Base-by-base conservation (phyloP, 2,888 invertebrate genomes). In the Trissolcus brochymenae region DNA sequence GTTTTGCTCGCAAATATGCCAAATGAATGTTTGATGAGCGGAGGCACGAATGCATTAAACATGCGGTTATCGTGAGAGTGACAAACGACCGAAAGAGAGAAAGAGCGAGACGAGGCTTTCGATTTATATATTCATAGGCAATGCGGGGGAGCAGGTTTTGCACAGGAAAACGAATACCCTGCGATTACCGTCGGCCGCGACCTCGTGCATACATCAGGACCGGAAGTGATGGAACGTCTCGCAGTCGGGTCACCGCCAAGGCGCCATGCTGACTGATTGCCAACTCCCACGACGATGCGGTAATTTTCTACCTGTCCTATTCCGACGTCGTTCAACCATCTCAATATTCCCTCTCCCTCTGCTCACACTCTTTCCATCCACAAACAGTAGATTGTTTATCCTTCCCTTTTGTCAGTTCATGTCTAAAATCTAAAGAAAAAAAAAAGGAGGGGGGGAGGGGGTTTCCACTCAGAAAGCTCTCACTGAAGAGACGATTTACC, bases 61-160 rank as follows among this genome's bases (percentile, higher is more conserved):
- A 68, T 73, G 73, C 65, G 72, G 72, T 59, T 78, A 77, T 65
- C 73, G 68, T 55, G 56, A 56, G 59, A 64, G 51, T 74, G 74
- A 78, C 74, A 78, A 78, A 78, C 74, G 71, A 78, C 61, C 68
- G 50, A 14, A 29, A 59, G 59, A 56, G 82, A 81, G 77, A 77
- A 74, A 80, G 73, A 79, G 78, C 59, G 51, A 53, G 72, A 55
- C 66, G 77, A 76, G 78, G 73, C 56, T 81, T 86, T 85, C 86
- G 85, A 87, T 88, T 88, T 86, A 87, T 87, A 86, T 88, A 88
- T 88, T 88, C 88, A 86, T 85, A 81, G 82, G 78, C 66, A 79
- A 79, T 25, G 70, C 60, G 68, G 35, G 49, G 40, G 35, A 25
- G 25, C n/a, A 60, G 68, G 61, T 70, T 73, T 62, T 67, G 83